Percentiles rank a stretch among this genome's conserved stretches.
These are phyloP conservation scores for Styela clava DNA, from an alignment of 23 tunicate genomes.

Conservation along the genomic window DNA sequence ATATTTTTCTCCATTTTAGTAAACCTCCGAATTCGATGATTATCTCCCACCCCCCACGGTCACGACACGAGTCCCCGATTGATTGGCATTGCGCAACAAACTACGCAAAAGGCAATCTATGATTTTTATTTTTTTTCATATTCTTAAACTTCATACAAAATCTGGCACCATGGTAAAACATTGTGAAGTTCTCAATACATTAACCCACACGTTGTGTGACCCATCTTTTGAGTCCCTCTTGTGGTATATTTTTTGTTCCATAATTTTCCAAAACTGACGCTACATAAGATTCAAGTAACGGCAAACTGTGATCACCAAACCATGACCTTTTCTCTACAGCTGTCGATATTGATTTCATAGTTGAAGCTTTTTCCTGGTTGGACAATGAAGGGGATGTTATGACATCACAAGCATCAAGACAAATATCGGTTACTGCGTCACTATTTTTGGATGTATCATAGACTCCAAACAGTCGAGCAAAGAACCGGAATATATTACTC, in stretches of 20 bases:
- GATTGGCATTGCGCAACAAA: no score
- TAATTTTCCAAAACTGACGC: neutral
- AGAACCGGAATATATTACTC: slow-evolving; percentile 3
- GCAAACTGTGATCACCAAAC: neutral
- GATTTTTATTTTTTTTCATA: no score
- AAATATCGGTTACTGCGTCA: neutral
- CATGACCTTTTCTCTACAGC: neutral
- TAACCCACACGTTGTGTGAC: neutral
- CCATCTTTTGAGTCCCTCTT: neutral
- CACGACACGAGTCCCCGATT: no score
- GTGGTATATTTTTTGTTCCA: neutral
- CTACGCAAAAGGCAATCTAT: no score
- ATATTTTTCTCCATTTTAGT: no score
- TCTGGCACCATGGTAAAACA: no score
- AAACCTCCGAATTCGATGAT: no score
- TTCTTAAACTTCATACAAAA: no score
- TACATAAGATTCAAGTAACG: neutral
- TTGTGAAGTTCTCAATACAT: no score
- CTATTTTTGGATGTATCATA: slow-evolving; percentile 1
- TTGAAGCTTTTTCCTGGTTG: neutral
- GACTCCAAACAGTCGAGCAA: slow-evolving; percentile 16
- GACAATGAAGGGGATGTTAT: neutral
- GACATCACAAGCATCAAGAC: slow-evolving; percentile 6
- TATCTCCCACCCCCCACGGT: no score
- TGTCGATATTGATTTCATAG: neutral